Evolutionary conservation across 2,888 invertebrate genomes (phyloP).

Genomic region (Platerodrilus igneus): DNA sequence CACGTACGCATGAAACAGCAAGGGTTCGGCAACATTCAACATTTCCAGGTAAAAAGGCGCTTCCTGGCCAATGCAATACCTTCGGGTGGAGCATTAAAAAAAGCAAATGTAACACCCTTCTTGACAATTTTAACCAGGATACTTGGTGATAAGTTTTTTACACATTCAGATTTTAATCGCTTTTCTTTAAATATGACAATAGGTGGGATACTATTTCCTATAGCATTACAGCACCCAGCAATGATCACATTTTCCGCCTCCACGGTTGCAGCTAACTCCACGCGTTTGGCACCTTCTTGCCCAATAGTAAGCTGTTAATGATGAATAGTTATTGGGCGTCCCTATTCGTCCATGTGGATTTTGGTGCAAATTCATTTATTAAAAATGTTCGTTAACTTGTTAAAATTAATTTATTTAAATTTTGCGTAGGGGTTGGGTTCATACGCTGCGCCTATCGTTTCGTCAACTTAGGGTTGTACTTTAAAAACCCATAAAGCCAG

Average conservation of each 20-base stretch:
- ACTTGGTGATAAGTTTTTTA: constrained; percentile 27
- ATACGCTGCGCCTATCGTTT: constrained; percentile 26
- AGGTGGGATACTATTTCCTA: constrained; percentile 14
- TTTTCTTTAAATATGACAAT: constrained; percentile 18
- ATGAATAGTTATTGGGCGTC: constrained; percentile 32
- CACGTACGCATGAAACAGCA: no score
- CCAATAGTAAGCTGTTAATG: constrained; percentile 30
- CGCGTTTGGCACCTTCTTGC: constrained; percentile 31
- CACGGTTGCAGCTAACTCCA: constrained; percentile 33
- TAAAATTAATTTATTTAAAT: constrained; percentile 25
- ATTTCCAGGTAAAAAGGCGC: no score
- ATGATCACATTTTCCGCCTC: constrained; percentile 39
- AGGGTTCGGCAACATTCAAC: no score
- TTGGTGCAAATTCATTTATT: constrained; percentile 18
- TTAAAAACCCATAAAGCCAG: constrained; percentile 22
- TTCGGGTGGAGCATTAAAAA: no score
- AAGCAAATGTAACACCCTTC: constrained; percentile 30
- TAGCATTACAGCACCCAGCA: no score
- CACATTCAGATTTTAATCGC: constrained; percentile 21
- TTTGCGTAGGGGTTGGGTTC: constrained; percentile 28
- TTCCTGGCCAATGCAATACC: no score
- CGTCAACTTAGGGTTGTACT: constrained; percentile 22
- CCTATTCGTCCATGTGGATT: constrained; percentile 34
- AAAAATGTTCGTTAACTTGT: constrained; percentile 23
- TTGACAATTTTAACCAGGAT: constrained; percentile 26